A percentile compares a stretch with the other conserved stretches of the same genome.
phyloP scores from a whole-genome alignment of 2,113 vertebrate species.

The Labeo catla region DNA sequence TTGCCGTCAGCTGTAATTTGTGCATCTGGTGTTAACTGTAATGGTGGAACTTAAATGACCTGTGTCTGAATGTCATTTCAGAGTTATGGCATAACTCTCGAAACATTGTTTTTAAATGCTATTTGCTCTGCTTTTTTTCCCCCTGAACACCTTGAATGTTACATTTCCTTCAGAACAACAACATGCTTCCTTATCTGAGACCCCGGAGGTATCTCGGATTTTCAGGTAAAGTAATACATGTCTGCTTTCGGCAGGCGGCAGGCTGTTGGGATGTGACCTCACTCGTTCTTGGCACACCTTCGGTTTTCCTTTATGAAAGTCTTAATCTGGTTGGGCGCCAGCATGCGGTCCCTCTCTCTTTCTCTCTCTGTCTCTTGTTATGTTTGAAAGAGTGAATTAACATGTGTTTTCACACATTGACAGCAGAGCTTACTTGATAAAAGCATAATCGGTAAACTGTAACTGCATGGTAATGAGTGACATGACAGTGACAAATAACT shows the following conservation, averaged over 20 bases:
- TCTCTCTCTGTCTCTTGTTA: slow-evolving; percentile 47
- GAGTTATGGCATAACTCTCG: neutral
- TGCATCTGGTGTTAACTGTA: neutral
- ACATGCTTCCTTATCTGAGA: slow-evolving; percentile 14
- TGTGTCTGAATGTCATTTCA: slow-evolving; percentile 2
- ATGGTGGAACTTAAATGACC: neutral
- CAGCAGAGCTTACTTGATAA: slow-evolving; percentile 32
- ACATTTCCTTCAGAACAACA: neutral
- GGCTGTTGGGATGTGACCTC: slow-evolving; percentile 33
- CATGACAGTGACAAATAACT: slow-evolving; percentile 23
- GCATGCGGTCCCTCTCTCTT: slow-evolving; percentile 48
- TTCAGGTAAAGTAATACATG: slow-evolving; percentile 37
- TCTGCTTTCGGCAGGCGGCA: slow-evolving; percentile 33
- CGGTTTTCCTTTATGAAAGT: slow-evolving; percentile 63
- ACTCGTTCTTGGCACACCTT: slow-evolving; percentile 62
- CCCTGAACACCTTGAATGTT: neutral
- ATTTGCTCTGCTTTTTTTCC: neutral
- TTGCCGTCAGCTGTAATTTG: slow-evolving; percentile 16
- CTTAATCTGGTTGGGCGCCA: slow-evolving; percentile 63
- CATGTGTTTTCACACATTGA: slow-evolving; percentile 28
- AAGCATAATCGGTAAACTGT: slow-evolving; percentile 10
- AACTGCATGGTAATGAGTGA: slow-evolving; percentile 8
- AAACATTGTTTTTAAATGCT: slow-evolving; percentile 10
- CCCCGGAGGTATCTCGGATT: neutral
- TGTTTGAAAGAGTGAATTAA: slow-evolving; percentile 57